Conservation (phyloP, 1,140 invertebrate species). For the Nasonia longicornis region DNA sequence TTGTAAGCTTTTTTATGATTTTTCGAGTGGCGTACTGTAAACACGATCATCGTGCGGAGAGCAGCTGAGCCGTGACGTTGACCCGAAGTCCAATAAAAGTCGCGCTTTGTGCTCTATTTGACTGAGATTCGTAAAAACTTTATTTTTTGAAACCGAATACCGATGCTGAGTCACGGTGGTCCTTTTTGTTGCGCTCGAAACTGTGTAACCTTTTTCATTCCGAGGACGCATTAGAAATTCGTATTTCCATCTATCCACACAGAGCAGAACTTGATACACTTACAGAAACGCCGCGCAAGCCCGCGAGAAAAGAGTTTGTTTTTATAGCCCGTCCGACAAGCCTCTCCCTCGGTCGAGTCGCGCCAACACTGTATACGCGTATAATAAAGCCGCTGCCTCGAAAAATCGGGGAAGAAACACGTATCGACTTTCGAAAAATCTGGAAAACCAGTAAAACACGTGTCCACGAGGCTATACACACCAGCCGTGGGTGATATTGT, state of each 20-base stretch:
- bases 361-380: not conserved
- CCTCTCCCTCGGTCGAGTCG: not conserved
- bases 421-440: constrained; percentile 41
- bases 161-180: too few relatives aligned
- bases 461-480: constrained; percentile 35
- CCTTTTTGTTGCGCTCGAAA: too few relatives aligned
- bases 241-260: not conserved
- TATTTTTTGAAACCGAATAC: not conserved
- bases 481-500: constrained; percentile 8
- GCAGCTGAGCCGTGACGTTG: constrained; percentile 5
- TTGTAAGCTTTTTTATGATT: not conserved
- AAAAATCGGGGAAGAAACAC: constrained; percentile 45
- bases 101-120: too few relatives aligned
- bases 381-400: not conserved
- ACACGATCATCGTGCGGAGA: not conserved
- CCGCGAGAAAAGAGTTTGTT: constrained; percentile 3
- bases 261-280: not conserved
- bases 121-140: not conserved
- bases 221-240: not conserved
- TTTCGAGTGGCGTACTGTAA: not conserved
- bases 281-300: not conserved
- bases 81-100: not conserved
- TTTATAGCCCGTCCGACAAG: constrained; percentile 14
- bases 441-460: constrained; percentile 51
- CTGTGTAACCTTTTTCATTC: not conserved